phyloP scores from a whole-genome alignment of 2,113 vertebrate species.

The Scytalopus superciliaris region DNA sequence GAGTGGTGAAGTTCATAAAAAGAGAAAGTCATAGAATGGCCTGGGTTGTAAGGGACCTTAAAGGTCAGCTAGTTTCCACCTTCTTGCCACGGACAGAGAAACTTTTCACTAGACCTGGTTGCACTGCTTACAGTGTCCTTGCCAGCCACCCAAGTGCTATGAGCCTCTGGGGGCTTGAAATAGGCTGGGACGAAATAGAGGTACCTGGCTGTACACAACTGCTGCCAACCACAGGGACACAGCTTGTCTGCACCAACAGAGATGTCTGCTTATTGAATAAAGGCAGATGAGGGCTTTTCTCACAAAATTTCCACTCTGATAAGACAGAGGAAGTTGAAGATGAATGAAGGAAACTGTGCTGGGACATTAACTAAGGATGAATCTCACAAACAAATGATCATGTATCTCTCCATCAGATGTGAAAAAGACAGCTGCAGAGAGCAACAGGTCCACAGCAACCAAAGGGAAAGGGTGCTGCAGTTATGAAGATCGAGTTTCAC shows the following conservation, averaged over 20 bases:
- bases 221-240: not conserved
- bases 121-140: not conserved
- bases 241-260: not conserved
- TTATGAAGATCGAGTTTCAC: not conserved
- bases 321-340: not conserved
- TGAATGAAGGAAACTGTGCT: not conserved
- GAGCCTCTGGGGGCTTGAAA: not conserved
- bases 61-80: not conserved
- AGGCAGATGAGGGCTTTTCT: not conserved
- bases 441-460: not conserved
- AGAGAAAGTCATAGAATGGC: not conserved
- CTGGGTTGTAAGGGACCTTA: not conserved
- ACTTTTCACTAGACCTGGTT: not conserved
- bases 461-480: not conserved
- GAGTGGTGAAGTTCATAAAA: not conserved
- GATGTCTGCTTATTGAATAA: not conserved
- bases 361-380: not conserved
- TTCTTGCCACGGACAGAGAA: not conserved
- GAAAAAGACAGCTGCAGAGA: not conserved
- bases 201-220: rapidly evolving
- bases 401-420: not conserved
- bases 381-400: not conserved
- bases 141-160: rapidly evolving
- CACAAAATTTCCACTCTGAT: not conserved
- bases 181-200: not conserved